These are phyloP conservation scores for Bubo bubo DNA, from an alignment of 2,113 vertebrate genomes.

Conservation along the genomic window DNA sequence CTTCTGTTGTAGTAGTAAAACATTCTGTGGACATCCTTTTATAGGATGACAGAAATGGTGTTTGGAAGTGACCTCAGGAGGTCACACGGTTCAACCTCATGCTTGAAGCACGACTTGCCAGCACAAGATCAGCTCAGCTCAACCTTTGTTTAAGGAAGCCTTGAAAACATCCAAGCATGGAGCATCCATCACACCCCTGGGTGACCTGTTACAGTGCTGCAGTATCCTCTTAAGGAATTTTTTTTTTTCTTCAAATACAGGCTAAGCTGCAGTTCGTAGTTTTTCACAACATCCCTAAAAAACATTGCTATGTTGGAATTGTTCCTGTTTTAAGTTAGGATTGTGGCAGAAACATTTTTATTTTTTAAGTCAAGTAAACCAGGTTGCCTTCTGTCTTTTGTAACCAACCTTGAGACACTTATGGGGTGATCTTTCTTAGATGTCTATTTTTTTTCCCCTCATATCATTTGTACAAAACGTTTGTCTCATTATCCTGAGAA, in stretches of 20 bases:
- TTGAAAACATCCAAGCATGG: neutral
- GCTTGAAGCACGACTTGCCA: neutral
- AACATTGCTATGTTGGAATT: neutral
- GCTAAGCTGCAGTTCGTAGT: neutral
- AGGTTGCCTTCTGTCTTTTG: neutral
- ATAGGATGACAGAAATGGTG: neutral
- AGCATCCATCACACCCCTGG: neutral
- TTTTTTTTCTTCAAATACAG: neutral
- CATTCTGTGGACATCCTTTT: neutral
- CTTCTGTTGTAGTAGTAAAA: neutral
- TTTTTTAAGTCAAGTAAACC: neutral
- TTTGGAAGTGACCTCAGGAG: neutral
- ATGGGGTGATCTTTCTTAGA: neutral
- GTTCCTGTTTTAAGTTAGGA: neutral
- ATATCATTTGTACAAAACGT: accelerated
- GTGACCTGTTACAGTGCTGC: neutral
- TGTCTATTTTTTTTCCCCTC: neutral
- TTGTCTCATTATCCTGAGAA: neutral
- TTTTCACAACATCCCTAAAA: neutral
- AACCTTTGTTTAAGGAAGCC: neutral
- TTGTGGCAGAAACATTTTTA: neutral
- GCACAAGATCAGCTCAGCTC: neutral
- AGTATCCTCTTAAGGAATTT: neutral
- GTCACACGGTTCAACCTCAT: neutral
- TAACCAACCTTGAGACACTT: neutral